Evolutionary conservation across 2,888 invertebrate species (phyloP), one percentile per base, ranked within the genome.

Genomic region (Isoperla grammatica): DNA sequence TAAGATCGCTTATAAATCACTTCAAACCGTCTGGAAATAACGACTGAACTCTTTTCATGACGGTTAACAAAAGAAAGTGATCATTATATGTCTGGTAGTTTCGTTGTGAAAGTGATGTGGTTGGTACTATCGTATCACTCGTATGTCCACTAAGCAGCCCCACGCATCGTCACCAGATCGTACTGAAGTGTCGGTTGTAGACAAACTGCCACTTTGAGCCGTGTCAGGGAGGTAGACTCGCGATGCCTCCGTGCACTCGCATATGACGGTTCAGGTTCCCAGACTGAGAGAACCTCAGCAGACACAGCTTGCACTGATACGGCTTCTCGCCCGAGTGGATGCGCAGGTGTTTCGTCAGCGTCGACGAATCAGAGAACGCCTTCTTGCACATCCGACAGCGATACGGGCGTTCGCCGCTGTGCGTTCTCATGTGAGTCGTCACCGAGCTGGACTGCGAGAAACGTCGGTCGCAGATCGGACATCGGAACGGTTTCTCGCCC

Each of bases 361-460:
- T 99, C 39, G 97, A 97, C 71, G 96, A 96, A 76, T 99, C 98
- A 3, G 97, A 97, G 76, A 99, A 99, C 2, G 97, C 95, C 74
- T 99, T 99, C 73, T 95, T 95, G 78, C 99, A 99, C 69, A 95
- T 86, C 66, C 92, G 83, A 77, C 98, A 99, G 66, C 78, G 70
- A 75, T 98, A 97, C 0, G 98, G 98, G 60, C 96, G 81, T 74
- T 98, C 97, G n/a, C 97, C 98, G n/a, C 95, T 95, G 77, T 99
- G 98, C n/a, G 98, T 99, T 72, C 98, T 83, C 95, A 97, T 96
- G 80, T 99, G 99, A 66, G 98, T 98, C 59, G 98, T 99, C 57
- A 99, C 95, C 1, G 81, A 81, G 63, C 86, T 86, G 56, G 88
- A 88, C 73, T 99, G 98, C 61, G 96, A 96, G 76, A 99, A 99